Conservation (phyloP, 2,888 invertebrate genomes). For the Meliscaeva auricollis region DNA sequence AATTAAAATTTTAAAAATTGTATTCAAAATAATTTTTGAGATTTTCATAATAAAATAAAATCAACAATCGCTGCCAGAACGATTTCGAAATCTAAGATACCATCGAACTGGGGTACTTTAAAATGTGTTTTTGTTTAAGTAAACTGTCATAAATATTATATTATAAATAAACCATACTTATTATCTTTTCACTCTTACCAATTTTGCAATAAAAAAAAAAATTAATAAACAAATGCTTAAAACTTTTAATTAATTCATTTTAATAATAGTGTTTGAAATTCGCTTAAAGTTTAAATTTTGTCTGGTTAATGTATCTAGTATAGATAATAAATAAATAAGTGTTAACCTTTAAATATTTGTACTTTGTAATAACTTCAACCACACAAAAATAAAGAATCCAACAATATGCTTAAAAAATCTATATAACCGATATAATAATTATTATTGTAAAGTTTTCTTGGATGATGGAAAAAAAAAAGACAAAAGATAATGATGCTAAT, state of each 20-base stretch:
- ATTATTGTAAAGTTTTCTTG: constrained; percentile 62
- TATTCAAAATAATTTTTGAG: neutral
- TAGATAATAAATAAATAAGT: neutral
- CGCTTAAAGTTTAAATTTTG: no score
- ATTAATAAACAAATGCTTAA: neutral
- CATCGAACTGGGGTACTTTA: constrained; percentile 48
- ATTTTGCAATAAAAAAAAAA: no score
- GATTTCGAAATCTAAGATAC: constrained; percentile 55
- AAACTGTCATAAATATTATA: neutral
- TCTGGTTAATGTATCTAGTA: neutral
- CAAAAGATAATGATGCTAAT: constrained; percentile 75
- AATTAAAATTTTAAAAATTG: no score
- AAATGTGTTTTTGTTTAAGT: neutral
- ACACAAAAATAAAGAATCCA: constrained; percentile 25
- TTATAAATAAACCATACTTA: neutral
- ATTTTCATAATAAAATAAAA: neutral
- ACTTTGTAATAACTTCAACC: constrained; percentile 11
- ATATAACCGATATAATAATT: constrained; percentile 17
- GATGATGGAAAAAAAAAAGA: constrained; percentile 68
- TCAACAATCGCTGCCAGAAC: constrained; percentile 60
- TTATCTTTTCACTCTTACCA: no score
- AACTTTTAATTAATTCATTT: no score
- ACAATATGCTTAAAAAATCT: constrained; percentile 42
- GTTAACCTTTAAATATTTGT: constrained; percentile 20
- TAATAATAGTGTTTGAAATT: no score